phyloP scores from a whole-genome alignment of 2,888 invertebrate genomes.

The Aphrophora alni region DNA sequence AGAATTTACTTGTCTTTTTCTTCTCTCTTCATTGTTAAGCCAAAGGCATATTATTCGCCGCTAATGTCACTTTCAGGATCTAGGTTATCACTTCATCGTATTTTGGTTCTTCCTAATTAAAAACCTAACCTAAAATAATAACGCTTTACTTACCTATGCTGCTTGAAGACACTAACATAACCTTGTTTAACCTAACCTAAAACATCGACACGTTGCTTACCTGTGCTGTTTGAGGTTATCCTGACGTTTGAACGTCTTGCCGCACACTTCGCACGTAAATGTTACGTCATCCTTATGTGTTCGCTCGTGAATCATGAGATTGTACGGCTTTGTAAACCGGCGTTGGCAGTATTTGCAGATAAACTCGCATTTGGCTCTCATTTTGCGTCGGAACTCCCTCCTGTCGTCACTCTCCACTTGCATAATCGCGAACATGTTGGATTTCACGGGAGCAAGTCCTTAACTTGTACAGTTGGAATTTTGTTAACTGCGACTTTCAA shows the following conservation, averaged over 20 bases:
- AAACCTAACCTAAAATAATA: too few relatives aligned
- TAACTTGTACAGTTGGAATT: not conserved
- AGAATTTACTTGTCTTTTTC: too few relatives aligned
- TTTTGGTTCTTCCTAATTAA: too few relatives aligned
- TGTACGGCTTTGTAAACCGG: slow-evolving; percentile 98
- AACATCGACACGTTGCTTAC: slow-evolving; percentile 61
- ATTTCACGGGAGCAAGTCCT: slow-evolving; percentile 5
- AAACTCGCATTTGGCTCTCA: slow-evolving; percentile 93
- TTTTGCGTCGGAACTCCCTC: slow-evolving; percentile 85
- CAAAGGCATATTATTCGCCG: too few relatives aligned
- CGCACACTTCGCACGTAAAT: slow-evolving; percentile 97
- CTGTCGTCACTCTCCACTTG: slow-evolving; percentile 87
- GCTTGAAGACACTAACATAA: not conserved
- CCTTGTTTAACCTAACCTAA: not conserved
- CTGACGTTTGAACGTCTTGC: slow-evolving; percentile 97
- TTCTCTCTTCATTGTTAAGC: too few relatives aligned
- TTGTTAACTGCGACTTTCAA: not conserved
- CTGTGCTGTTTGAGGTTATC: slow-evolving; percentile 95
- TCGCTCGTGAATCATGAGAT: slow-evolving; percentile 97
- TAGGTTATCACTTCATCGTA: too few relatives aligned
- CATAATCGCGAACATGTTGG: slow-evolving; percentile 88
- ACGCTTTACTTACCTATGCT: too few relatives aligned
- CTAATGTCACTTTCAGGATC: too few relatives aligned
- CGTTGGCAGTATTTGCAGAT: slow-evolving; percentile 98
- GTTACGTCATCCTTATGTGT: slow-evolving; percentile 98